phyloP scores from a whole-genome alignment of 2,888 invertebrate species.

The Hymenopus coronatus region DNA sequence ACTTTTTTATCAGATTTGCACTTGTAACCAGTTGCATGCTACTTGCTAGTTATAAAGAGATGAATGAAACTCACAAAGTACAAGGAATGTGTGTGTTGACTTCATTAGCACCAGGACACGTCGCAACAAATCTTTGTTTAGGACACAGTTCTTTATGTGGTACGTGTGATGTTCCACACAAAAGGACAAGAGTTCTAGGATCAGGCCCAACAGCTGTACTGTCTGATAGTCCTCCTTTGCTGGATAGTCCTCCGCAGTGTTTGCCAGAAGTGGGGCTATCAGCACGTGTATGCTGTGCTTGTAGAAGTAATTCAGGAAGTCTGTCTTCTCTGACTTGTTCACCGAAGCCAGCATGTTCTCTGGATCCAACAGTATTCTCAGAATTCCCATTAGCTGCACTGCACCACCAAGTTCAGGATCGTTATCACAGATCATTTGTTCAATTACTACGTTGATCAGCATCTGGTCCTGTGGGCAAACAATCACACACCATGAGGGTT shows the following conservation, averaged over 20 bases:
- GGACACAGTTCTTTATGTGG: slow-evolving; percentile 96
- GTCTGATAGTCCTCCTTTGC: slow-evolving; percentile 94
- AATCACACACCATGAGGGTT: background rate
- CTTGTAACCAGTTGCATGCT: background rate
- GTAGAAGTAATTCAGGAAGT: slow-evolving; percentile 98
- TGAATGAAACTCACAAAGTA: slow-evolving; percentile 62
- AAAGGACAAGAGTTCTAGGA: slow-evolving; percentile 93
- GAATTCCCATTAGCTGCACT: slow-evolving; percentile 92
- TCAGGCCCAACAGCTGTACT: slow-evolving; percentile 90
- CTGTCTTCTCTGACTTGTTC: slow-evolving; percentile 95
- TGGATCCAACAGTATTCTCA: slow-evolving; percentile 90
- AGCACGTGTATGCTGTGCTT: slow-evolving; percentile 96
- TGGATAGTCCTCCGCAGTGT: slow-evolving; percentile 86
- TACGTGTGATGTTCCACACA: slow-evolving; percentile 99
- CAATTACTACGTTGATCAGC: slow-evolving; percentile 91
- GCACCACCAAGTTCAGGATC: slow-evolving; percentile 98
- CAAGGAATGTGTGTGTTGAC: slow-evolving; percentile 95
- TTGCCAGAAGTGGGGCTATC: slow-evolving; percentile 92
- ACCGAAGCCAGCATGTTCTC: slow-evolving; percentile 95
- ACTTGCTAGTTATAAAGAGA: background rate
- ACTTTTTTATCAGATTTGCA: too few species aligned
- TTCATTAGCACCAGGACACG: slow-evolving; percentile 95
- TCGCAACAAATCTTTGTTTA: slow-evolving; percentile 93
- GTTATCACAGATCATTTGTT: slow-evolving; percentile 95
- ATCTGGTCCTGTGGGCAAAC: slow-evolving; percentile 76